Base-by-base conservation (phyloP, 2,888 invertebrate species). In the Mellilla xanthometata region DNA sequence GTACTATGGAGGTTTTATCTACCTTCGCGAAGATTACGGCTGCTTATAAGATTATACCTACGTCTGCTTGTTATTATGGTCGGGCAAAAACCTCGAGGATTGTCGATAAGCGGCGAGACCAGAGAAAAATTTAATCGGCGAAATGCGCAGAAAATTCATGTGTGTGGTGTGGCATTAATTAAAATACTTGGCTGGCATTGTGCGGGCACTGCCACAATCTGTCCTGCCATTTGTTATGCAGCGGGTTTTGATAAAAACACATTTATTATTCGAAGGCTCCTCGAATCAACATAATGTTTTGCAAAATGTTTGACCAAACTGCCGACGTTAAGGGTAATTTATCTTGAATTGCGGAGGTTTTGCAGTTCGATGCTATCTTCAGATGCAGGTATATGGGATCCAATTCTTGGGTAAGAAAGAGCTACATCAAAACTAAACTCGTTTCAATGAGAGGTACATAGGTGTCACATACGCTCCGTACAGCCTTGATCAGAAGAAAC, bases 131-230 rank as follows among this genome's bases (percentile, higher is more conserved):
- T 69, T 76, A 74, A 80, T 78, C 77, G 68, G 69, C 62, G 60
- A 72, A 75, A 72, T 73, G 68, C 62, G 72, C 66, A 65, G 70
- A 62, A 78, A 76, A 77, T 79, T 66, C 73, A 81, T 77, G 72
- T 70, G 62, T 57, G 62, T 68, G 67, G 72, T 74, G 76, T 72
- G 72, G 72, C 67, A 80, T 81, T 81, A 76, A 84, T 83, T 83
- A 84, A 85, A 83, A 83, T 81, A 76, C 76, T 76, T 72, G 65
- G 62, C 63, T 67, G 66, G 62, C 71, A 62, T 65, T 65, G 63
- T 69, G 59, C 61, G 43, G 50, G 58, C 65, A 53, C 61, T 64
- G 62, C 69, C 67, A 65, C 73, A 75, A 76, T 79, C 72, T 71
- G 76, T 75, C 74, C 67, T 60, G 58, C 54, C 52, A 50, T 52